Conservation (phyloP, 2,113 vertebrate genomes). For the Carollia perspicillata region DNA sequence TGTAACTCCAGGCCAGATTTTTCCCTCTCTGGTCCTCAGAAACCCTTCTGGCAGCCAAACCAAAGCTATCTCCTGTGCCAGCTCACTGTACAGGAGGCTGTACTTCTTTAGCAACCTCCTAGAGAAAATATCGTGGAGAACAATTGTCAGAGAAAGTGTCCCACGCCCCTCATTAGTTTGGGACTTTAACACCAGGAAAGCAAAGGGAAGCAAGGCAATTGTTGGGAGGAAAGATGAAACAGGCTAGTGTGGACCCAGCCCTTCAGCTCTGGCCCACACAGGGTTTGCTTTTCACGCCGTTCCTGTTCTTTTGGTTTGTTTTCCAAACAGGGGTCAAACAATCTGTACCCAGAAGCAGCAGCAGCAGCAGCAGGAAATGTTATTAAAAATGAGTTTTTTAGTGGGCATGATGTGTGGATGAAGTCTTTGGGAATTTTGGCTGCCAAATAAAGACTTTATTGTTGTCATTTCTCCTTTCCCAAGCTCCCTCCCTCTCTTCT, state of each 20-base stretch:
- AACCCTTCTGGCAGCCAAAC: not conserved
- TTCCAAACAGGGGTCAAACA: conserved; percentile 71
- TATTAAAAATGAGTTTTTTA: conserved; percentile 75
- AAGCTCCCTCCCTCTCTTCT: conserved; percentile 63
- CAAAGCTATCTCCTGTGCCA: not conserved
- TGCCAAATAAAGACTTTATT: conserved; percentile 86
- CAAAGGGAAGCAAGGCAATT: not conserved
- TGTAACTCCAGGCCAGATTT: not conserved
- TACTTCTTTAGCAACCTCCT: not conserved
- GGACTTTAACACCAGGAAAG: not conserved
- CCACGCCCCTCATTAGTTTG: not conserved
- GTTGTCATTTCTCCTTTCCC: conserved; percentile 80
- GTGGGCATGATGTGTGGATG: conserved; percentile 76
- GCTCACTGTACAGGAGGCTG: not conserved
- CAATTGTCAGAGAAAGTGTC: not conserved
- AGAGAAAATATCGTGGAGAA: not conserved
- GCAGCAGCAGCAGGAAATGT: conserved; percentile 72
- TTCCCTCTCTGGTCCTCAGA: conserved; percentile 9
- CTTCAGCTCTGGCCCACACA: not conserved
- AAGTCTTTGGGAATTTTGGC: conserved; percentile 76
- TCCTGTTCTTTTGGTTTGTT: conserved; percentile 70
- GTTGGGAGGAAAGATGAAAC: not conserved
- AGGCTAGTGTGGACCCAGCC: not conserved
- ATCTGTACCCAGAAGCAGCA: conserved; percentile 54
- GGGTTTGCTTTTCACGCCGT: conserved; percentile 16